Conservation (phyloP, 2,888 invertebrate species). For the Chrysolina haemoptera region DNA sequence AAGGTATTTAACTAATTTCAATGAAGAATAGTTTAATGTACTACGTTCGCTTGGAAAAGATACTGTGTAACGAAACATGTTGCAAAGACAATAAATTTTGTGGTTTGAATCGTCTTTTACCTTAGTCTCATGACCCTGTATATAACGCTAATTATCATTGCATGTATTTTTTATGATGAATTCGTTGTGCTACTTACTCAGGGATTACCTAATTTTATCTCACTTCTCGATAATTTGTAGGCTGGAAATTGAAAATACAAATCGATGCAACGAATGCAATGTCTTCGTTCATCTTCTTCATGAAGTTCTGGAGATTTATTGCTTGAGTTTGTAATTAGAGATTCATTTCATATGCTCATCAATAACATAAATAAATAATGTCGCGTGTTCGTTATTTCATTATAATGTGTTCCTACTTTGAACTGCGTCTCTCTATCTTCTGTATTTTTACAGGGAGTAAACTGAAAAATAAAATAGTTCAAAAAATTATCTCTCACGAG, state of each 20-base stretch:
- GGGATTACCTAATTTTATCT: conserved; percentile 42
- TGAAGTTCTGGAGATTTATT: conserved; percentile 11
- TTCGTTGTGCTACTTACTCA: conserved; percentile 42
- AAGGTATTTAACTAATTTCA: too few species aligned
- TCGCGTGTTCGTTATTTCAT: background rate
- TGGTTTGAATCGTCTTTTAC: too few species aligned
- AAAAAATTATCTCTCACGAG: too few species aligned
- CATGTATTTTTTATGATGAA: conserved; percentile 37
- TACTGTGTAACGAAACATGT: too few species aligned
- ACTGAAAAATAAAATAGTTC: too few species aligned
- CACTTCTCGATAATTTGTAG: conserved; percentile 42
- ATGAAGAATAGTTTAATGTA: too few species aligned
- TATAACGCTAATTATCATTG: conserved; percentile 48
- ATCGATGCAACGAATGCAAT: conserved; percentile 39
- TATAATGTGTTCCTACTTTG: background rate
- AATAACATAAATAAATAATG: background rate
- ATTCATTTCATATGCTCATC: conserved; percentile 20
- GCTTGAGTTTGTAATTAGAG: conserved; percentile 33
- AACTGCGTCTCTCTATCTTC: too few species aligned
- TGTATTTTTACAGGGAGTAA: too few species aligned
- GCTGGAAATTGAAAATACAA: conserved; percentile 50
- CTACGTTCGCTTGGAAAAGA: too few species aligned
- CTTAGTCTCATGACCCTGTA: conserved; percentile 29
- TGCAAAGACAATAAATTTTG: too few species aligned
- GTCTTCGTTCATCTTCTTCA: conserved; percentile 19